A percentile compares a stretch with the other conserved stretches of the same genome.
These are phyloP conservation scores for Typhlichthys eigenmanni DNA, from an alignment of 2,797 vertebrate species.

Conservation along the genomic window DNA sequence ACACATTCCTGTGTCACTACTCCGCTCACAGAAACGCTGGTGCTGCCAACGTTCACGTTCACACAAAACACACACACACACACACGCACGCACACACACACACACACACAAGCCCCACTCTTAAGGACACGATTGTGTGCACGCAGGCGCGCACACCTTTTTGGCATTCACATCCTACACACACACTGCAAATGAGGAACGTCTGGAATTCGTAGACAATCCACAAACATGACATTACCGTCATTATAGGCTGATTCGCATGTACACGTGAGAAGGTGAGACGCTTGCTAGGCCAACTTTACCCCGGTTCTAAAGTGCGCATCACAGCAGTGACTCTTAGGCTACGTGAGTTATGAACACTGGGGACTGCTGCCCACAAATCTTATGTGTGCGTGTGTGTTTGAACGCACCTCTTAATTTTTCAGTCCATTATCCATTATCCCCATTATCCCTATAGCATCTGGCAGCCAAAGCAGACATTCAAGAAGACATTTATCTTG, in stretches of 20 bases:
- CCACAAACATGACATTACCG: constrained; percentile 14
- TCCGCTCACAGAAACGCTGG: constrained; percentile 41
- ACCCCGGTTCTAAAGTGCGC: constrained; percentile 33
- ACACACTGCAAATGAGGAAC: constrained; percentile 39
- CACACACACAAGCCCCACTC: not conserved
- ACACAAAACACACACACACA: constrained; percentile 7
- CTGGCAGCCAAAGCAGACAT: constrained; percentile 66
- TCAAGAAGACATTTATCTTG: constrained; percentile 78
- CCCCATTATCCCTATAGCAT: constrained; percentile 65
- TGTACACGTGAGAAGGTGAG: constrained; percentile 38
- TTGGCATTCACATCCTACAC: constrained; percentile 8
- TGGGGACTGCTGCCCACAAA: constrained; percentile 39
- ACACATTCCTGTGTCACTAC: constrained; percentile 78
- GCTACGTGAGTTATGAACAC: constrained; percentile 38
- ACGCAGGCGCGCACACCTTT: constrained; percentile 6
- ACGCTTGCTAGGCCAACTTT: constrained; percentile 16
- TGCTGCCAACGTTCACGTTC: constrained; percentile 29
- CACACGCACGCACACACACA: not conserved
- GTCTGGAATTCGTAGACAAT: constrained; percentile 30
- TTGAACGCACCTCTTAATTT: constrained; percentile 55
- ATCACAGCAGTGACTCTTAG: constrained; percentile 32
- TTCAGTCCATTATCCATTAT: constrained; percentile 35
- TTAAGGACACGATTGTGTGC: constrained; percentile 12
- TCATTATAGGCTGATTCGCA: constrained; percentile 19
- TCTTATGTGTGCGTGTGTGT: constrained; percentile 20